A percentile compares a stretch with the other conserved stretches of the same genome.
These are phyloP conservation scores for Hyla sarda DNA, from an alignment of 2,113 vertebrate genomes.

Conservation along the genomic window DNA sequence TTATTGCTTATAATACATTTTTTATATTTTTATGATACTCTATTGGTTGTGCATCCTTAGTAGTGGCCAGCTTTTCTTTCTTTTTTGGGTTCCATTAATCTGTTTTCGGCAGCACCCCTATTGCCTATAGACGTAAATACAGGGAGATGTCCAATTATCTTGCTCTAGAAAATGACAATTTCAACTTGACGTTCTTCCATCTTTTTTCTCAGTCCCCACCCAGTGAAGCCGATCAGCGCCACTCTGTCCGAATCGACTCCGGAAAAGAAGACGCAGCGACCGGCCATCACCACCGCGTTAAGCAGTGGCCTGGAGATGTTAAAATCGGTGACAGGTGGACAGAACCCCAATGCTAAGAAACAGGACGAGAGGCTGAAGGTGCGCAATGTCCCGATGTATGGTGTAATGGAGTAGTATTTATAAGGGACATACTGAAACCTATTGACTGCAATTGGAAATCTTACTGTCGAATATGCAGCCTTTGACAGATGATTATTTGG, in stretches of 20 bases:
- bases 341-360: constrained; percentile 61
- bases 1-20: too few relatives aligned
- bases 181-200: constrained; percentile 1
- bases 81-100: too few relatives aligned
- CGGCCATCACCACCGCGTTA: constrained; percentile 75
- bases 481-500: too few relatives aligned
- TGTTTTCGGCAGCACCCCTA: too few relatives aligned
- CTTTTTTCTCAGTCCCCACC: constrained; percentile 81
- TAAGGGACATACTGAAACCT: too few relatives aligned
- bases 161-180: not conserved
- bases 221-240: constrained; percentile 87
- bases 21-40: too few relatives aligned
- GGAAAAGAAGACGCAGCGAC: constrained; percentile 76
- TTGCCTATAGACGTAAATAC: not conserved
- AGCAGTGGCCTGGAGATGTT: constrained; percentile 85
- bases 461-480: too few relatives aligned
- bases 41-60: too few relatives aligned
- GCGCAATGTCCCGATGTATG: too few relatives aligned
- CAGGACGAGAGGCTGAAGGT: constrained; percentile 82
- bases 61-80: too few relatives aligned
- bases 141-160: not conserved
- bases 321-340: constrained; percentile 73
- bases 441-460: too few relatives aligned
- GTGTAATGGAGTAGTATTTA: too few relatives aligned
- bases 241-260: constrained; percentile 62